These are phyloP conservation scores for Pipistrellus pygmaeus DNA, from an alignment of 2,797 vertebrate species.

Conservation along the genomic window DNA sequence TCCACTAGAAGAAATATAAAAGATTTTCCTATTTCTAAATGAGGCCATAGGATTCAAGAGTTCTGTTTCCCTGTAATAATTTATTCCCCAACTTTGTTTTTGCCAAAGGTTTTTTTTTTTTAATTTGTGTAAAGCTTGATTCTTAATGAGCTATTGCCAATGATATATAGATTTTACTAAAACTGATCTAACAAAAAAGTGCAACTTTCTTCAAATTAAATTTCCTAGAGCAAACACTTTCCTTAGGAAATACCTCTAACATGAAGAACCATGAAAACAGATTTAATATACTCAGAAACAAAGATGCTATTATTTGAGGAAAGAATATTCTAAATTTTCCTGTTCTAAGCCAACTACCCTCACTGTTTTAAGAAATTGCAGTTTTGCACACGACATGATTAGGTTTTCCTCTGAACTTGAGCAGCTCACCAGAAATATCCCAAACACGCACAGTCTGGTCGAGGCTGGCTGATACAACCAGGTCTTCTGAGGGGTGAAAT, in stretches of 20 bases:
- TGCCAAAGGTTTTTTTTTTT: not conserved
- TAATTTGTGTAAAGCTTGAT: slow-evolving; percentile 27
- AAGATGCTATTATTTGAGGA: slow-evolving; percentile 7
- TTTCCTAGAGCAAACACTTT: slow-evolving; percentile 40
- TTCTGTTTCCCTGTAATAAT: not conserved
- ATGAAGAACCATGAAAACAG: slow-evolving; percentile 4
- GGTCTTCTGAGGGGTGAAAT: slow-evolving; percentile 97
- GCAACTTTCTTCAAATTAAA: slow-evolving; percentile 53
- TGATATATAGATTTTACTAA: not conserved
- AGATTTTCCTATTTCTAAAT: slow-evolving; percentile 25
- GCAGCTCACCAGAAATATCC: slow-evolving; percentile 98
- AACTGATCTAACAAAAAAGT: slow-evolving; percentile 51
- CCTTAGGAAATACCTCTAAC: not conserved
- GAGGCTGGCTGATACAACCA: slow-evolving; percentile 98
- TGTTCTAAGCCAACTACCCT: not conserved
- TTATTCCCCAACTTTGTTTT: slow-evolving; percentile 48
- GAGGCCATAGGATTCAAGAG: not conserved
- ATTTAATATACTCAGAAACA: slow-evolving; percentile 50
- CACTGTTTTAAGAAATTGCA: slow-evolving; percentile 75
- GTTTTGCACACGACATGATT: slow-evolving; percentile 70
- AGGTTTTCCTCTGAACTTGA: slow-evolving; percentile 72
- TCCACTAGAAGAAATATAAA: slow-evolving; percentile 11
- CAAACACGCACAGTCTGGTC: slow-evolving; percentile 99
- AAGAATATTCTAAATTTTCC: slow-evolving; percentile 36
- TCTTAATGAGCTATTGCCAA: slow-evolving; percentile 36